A percentile compares a stretch with the other conserved stretches of the same genome.
These are phyloP conservation scores for Chaetodon auriga DNA, from an alignment of 2,113 vertebrate genomes.

Conservation along the genomic window DNA sequence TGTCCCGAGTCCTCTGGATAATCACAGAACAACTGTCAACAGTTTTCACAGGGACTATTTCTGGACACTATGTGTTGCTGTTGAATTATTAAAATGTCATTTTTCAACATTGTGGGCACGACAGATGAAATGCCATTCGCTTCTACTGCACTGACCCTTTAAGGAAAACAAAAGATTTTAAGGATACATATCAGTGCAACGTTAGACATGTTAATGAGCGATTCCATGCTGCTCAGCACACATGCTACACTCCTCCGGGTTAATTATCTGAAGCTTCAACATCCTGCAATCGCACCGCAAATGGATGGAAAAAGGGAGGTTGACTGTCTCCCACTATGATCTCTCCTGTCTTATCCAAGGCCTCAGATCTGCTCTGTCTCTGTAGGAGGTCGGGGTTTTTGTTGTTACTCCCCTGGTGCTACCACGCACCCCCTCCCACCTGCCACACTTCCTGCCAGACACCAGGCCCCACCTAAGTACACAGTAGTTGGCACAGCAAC, in stretches of 20 bases:
- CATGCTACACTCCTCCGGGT: not conserved
- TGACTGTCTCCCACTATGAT: not conserved
- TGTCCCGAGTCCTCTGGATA: constrained; percentile 8
- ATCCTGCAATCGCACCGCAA: not conserved
- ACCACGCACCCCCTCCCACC: not conserved
- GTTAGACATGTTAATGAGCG: not conserved
- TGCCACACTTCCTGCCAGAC: not conserved
- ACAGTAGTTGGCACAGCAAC: not conserved
- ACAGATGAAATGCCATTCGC: not conserved
- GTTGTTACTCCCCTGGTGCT: not conserved
- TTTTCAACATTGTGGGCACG: constrained; percentile 18
- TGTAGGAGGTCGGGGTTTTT: not conserved
- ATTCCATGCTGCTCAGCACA: not conserved
- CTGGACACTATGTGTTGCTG: constrained; percentile 13
- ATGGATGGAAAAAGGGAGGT: not conserved
- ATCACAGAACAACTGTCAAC: constrained; percentile 34
- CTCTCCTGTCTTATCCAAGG: not conserved
- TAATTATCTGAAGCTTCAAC: not conserved
- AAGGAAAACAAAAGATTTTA: not conserved
- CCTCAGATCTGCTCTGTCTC: not conserved
- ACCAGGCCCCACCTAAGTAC: not conserved
- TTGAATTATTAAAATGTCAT: constrained; percentile 38
- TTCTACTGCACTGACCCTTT: not conserved
- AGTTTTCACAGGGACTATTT: constrained; percentile 15
- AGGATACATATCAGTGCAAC: not conserved